Evolutionary conservation across 1,140 invertebrate species (phyloP).

Genomic region (Ostrea edulis): DNA sequence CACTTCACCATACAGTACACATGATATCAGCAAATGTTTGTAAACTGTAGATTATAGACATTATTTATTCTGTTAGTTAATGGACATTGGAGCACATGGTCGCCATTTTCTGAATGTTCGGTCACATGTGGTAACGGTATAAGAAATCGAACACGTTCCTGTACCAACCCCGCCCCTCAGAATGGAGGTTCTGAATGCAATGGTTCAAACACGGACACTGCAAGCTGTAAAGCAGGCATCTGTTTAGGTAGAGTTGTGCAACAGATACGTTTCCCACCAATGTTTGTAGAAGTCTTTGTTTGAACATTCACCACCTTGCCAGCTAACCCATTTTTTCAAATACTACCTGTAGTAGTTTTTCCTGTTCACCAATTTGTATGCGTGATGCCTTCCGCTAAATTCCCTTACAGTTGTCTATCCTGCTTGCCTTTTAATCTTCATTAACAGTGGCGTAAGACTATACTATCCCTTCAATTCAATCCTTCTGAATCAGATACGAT

Average conservation of each 20-base stretch:
- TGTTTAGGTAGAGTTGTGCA: conserved; percentile 36
- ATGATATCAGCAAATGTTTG: no score
- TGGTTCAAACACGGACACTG: neutral
- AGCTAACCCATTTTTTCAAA: no score
- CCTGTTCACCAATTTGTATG: no score
- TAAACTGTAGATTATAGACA: no score
- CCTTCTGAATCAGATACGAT: no score
- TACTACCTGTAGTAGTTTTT: no score
- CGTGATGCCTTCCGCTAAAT: no score
- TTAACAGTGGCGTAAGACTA: no score
- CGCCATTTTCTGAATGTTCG: conserved; percentile 62
- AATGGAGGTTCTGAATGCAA: conserved; percentile 32
- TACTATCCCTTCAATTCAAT: no score
- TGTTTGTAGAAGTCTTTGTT: neutral
- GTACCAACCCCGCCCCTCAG: conserved; percentile 34
- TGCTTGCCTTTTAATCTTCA: no score
- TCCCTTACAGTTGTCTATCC: no score
- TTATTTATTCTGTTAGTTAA: conserved; percentile 43
- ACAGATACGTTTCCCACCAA: neutral
- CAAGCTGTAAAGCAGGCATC: conserved; percentile 3
- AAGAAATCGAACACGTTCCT: conserved; percentile 45
- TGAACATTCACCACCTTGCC: neutral
- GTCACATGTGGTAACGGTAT: conserved; percentile 65
- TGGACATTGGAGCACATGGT: conserved; percentile 57
- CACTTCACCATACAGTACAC: no score